Evolutionary conservation across 1,140 invertebrate species (phyloP), one percentile per base, ranked within the genome.

Genomic region (Leptinotarsa lineolata): DNA sequence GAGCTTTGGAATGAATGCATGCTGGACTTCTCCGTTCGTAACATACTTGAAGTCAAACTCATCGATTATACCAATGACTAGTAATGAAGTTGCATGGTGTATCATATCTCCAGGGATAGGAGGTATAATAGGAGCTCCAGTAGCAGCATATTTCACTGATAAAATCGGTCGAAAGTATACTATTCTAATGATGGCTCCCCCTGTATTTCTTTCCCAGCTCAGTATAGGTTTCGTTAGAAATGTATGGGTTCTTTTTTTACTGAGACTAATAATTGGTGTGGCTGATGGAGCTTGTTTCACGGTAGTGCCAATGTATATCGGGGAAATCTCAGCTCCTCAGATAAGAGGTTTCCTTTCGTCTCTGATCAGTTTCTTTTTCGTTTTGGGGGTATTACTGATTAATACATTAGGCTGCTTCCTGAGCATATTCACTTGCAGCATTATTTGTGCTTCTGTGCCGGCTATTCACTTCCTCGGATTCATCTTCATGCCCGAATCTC

Each of bases 401-500:
- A 92, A 91, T 81, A 84, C 88, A 60, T 86, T 92, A 69, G 92
- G 92, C 3, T 85, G 89, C 1, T 88, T 87, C 68, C 86, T 89
- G 0, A 87, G 87, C 18, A 88, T 89, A 69, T 84, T 88, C 39
- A 85, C 87, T 1, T 86, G 89, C 16, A 87, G 88, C 0, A 84
- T 86, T 18, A 86, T 90, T 58, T 88, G 88, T 75, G 85, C 90
- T 20, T 80, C 85, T 0, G 82, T 90, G 21, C 86, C 91, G 0
- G 81, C 90, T 0, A 74, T 90, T 2, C 90, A 91, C 74, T 86
- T 91, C 12, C 72, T 91, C 0, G 88, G 87, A 2, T 91, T 93
- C 80, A 85, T 85, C 54, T 90, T 88, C 76, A 90, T 94, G 86
- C 92, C 93, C 0, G 93, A 95, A 84, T 93, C 93, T 3, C 93